phyloP scores from a whole-genome alignment of 2,113 vertebrate species.

The Electrona antarctica region DNA sequence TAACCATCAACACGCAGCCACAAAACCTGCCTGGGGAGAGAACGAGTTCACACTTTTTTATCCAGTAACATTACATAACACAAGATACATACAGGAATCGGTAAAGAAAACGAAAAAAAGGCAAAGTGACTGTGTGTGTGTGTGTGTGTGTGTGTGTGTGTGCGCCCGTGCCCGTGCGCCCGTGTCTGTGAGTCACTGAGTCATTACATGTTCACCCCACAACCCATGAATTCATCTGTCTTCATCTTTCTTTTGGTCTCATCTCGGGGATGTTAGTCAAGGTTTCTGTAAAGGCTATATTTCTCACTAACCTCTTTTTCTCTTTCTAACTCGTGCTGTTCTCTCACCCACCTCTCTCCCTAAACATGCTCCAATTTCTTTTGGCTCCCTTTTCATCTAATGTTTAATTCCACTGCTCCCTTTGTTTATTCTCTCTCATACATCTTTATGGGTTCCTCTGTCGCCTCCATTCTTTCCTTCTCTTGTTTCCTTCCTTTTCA shows the following conservation, averaged over 20 bases:
- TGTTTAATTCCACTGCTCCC: constrained; percentile 1
- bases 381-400: constrained; percentile 10
- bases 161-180: neutral
- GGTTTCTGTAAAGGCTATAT: constrained; percentile 31
- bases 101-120: too few relatives aligned
- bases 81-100: constrained; percentile 12
- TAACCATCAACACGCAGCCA: neutral
- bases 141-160: too few relatives aligned
- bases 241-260: constrained; percentile 35
- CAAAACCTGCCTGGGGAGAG: neutral
- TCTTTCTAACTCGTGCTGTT: constrained; percentile 28
- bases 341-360: constrained; percentile 10
- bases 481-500: constrained; percentile 33
- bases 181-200: constrained; percentile 39
- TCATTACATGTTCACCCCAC: constrained; percentile 36
- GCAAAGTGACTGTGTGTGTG: too few relatives aligned
- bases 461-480: constrained; percentile 21
- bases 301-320: constrained; percentile 47
- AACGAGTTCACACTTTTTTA: neutral
- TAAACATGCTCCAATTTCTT: neutral
- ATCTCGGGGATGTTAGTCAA: constrained; percentile 39
- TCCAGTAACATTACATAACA: neutral
- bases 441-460: constrained; percentile 10
- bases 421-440: constrained; percentile 19
- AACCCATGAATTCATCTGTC: constrained; percentile 36